Evolutionary conservation across 2,888 invertebrate genomes (phyloP).

Genomic region (Synanthedon vespiformis): DNA sequence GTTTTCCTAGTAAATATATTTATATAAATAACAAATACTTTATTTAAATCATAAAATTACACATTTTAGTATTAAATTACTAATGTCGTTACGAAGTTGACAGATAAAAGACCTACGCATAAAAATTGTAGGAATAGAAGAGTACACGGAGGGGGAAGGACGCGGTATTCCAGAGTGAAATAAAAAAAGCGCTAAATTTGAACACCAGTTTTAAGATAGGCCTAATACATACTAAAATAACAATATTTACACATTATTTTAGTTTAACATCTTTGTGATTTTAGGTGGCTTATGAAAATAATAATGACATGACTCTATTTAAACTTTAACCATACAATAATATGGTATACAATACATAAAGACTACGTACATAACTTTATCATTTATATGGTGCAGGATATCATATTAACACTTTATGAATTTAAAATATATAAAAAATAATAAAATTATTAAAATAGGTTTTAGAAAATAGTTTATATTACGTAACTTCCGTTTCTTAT

Average conservation of each 20-base stretch:
- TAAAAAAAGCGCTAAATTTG: conserved; percentile 30
- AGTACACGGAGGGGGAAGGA: conserved; percentile 50
- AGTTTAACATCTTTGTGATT: no score
- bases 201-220: conserved; percentile 7
- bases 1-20: not conserved
- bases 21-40: not conserved
- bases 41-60: not conserved
- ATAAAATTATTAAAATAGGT: no score
- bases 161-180: conserved; percentile 41
- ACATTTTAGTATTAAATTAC: not conserved
- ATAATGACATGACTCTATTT: no score
- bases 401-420: no score
- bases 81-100: not conserved
- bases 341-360: no score
- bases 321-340: no score
- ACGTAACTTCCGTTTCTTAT: not conserved
- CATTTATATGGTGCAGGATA: no score
- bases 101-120: conserved; percentile 37
- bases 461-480: not conserved
- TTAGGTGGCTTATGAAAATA: no score
- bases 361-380: no score
- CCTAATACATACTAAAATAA: no score
- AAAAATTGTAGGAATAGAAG: conserved; percentile 50
- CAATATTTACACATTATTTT: no score
- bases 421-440: no score